Evolutionary conservation across 2,113 vertebrate genomes (phyloP), one percentile per base, ranked within the genome.

Genomic region (Platysteira castanea): DNA sequence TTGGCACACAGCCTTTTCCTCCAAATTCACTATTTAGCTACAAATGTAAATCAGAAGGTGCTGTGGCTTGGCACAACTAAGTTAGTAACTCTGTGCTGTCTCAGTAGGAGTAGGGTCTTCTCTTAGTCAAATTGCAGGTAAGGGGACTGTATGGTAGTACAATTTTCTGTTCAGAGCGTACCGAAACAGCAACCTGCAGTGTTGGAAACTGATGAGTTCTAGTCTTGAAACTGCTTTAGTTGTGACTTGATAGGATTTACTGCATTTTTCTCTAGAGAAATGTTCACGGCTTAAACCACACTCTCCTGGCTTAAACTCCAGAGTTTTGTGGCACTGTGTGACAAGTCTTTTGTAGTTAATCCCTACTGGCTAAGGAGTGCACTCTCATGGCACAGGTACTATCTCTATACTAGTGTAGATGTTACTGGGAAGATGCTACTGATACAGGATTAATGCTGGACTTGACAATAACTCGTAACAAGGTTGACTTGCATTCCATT

Each of bases 31-130:
- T 27, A 3, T 35, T 78, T 22, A 42, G 39, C 33, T 39, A 39
- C 50, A 78, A 85, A 39, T n/a, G 16, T 68, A 24, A 44, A 52
- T 44, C 2, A 5, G 16, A 61, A 78, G 28, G n/a, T 90, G 59
- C 41, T 64, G 63, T 80, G 68, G 60, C 39, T 74, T 91, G 52
- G 52, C 15, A 2, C 41, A 80, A 7, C n/a, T 99, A 93, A 92
- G 93, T 82, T 75, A 31, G 28, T 64, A 49, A 69, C 20, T 69
- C 16, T 31, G n/a, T 15, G 26, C 33, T 89, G 10, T 31, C 2
- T 79, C 5, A 53, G 3, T 44, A 50, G 20, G 30, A 80, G 7
- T 14, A 37, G 27, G 13, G 10, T 54, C 22, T 78, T 67, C 4
- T 28, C 0, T 59, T 75, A 26, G 10, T 71, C 56, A 42, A 33